Base-by-base conservation (phyloP, 2,888 invertebrate genomes). In the Standfussiana lucernea region DNA sequence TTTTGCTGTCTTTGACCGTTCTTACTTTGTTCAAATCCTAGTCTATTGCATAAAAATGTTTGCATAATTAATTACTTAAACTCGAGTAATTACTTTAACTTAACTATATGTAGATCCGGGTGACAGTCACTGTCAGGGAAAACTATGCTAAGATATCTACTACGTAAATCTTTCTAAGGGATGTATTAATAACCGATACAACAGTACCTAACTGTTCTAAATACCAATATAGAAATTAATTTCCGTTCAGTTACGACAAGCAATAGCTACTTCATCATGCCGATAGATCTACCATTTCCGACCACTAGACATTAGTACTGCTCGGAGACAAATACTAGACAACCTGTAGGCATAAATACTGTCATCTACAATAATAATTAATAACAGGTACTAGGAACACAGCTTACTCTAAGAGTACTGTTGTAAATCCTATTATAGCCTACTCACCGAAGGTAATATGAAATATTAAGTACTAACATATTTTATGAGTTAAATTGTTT, bases 221-320 rank as follows among this genome's bases (percentile, higher is more conserved):
- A 74, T 74, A 66, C 80, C 56, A 42, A 66, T 21, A 79, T n/a
- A 80, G 74, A 73, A 80, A 68, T 81, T 81, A 80, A 81, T 80
- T 76, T 77, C 71, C 77, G 66, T 21, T 35, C 47, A 80, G 71
- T 68, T 42, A 42, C 45, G 66, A 71, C 77, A 65, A n/a, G 50
- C 56, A 64, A 82, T 72, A 1, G 56, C 66, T 64, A 70, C 66
- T 83, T 7, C 56, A 71, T 82, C 75, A 64, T 64, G 59, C 35
- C 50, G 64, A 79, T 79, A 71, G 42, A 82, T 83, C 67, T 79
- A 45, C 50, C 28, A 59, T 71, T 82, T 83, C 83, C 83, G 79
- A 71, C 78, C 68, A 28, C 40, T 37, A 15, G 40, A 37, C 65
- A 79, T 71, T 59, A 67, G 59, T 82, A 62, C 32, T 40, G 53